Evolutionary conservation across 2,797 vertebrate species (phyloP).

Genomic region (Betta splendens): DNA sequence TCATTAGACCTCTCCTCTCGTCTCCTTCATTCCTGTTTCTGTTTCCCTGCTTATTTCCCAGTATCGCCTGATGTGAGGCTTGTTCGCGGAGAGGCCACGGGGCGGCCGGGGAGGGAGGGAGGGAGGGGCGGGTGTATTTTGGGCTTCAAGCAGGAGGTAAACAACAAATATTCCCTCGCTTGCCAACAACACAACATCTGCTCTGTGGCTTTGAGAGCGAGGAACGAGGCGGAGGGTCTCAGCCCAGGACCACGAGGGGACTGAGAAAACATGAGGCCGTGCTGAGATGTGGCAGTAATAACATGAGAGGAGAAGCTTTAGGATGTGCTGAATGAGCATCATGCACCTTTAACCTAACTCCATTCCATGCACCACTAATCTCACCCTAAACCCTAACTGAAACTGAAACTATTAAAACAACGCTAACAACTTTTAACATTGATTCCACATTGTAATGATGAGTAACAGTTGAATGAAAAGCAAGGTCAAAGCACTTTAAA

Average conservation of each 20-base stretch:
- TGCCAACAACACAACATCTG: constrained; percentile 37
- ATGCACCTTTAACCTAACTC: too few species aligned
- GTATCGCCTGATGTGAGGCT: constrained; percentile 17
- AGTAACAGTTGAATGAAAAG: too few species aligned
- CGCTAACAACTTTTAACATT: too few species aligned
- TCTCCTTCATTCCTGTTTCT: not conserved
- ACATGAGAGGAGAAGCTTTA: constrained; percentile 17
- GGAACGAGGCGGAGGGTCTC: constrained; percentile 13
- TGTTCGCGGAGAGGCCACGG: constrained; percentile 33
- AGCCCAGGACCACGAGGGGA: constrained; percentile 4
- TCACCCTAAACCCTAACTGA: too few species aligned
- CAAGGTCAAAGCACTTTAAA: too few species aligned
- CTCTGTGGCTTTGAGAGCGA: constrained; percentile 38
- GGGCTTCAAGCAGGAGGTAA: constrained; percentile 39
- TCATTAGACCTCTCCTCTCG: too few species aligned
- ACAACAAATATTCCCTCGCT: constrained; percentile 42
- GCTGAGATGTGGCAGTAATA: constrained; percentile 15
- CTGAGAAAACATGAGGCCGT: constrained; percentile 8
- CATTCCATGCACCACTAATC: too few species aligned
- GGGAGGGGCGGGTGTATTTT: constrained; percentile 54
- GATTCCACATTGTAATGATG: too few species aligned
- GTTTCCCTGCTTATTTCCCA: constrained; percentile 24
- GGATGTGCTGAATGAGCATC: not conserved
- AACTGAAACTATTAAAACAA: too few species aligned
- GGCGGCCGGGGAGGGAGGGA: constrained; percentile 24